Conservation (phyloP, 1,140 invertebrate genomes). For the Diachasmimorpha longicaudata region DNA sequence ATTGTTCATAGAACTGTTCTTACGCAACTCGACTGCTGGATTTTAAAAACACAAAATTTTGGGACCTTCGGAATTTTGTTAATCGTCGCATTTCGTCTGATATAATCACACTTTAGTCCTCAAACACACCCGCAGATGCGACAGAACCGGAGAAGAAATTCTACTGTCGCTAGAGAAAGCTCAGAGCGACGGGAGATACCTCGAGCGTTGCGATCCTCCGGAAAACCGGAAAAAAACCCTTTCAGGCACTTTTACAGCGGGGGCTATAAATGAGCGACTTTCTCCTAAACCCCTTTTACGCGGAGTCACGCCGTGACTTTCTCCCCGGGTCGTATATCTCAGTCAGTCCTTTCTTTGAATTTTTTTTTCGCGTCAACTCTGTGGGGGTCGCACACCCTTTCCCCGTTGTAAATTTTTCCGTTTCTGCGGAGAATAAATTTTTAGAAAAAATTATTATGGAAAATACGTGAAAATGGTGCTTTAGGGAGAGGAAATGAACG, state of each 20-base stretch:
- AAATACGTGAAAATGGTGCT: too few species aligned
- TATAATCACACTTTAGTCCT: too few species aligned
- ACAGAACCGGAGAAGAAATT: not conserved
- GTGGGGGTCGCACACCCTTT: not conserved
- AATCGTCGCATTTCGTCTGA: too few species aligned
- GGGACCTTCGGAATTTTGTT: too few species aligned
- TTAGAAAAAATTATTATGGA: too few species aligned
- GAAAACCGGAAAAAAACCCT: slow-evolving; percentile 36
- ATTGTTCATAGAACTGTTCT: too few species aligned
- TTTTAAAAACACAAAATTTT: too few species aligned
- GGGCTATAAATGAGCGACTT: slow-evolving; percentile 51
- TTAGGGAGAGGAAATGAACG: too few species aligned
- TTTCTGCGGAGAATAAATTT: not conserved
- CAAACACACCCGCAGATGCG: too few species aligned
- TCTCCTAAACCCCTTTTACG: slow-evolving; percentile 54
- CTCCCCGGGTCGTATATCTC: slow-evolving; percentile 14
- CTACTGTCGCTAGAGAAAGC: not conserved
- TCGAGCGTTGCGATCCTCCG: not conserved
- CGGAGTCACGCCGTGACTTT: slow-evolving; percentile 40
- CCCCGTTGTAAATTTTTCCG: not conserved
- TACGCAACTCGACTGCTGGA: too few species aligned
- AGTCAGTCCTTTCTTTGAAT: slow-evolving; percentile 16
- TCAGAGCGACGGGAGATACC: not conserved
- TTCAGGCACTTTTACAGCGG: slow-evolving; percentile 49
- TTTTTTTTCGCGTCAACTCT: slow-evolving; percentile 22